phyloP scores from a whole-genome alignment of 2,113 vertebrate species.

The Crotalus viridis region DNA sequence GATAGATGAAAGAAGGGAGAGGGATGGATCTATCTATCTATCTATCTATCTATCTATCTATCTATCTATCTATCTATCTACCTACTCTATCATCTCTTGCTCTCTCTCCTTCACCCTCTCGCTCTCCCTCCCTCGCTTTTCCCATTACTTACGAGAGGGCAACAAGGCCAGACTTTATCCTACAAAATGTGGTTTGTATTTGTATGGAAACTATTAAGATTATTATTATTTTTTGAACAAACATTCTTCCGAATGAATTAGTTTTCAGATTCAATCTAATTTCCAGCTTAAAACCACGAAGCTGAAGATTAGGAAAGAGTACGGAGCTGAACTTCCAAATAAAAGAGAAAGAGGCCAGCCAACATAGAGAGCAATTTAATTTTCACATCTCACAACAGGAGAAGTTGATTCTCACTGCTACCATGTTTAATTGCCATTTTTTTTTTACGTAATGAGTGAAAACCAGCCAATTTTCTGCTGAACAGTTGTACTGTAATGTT shows the following conservation, averaged over 20 bases:
- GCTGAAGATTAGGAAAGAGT: constrained; percentile 11
- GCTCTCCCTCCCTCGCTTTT: rapidly evolving
- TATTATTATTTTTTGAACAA: constrained; percentile 1
- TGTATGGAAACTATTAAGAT: background rate
- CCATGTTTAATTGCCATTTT: constrained; percentile 56
- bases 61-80: too few relatives aligned
- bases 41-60: too few relatives aligned
- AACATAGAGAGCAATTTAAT: constrained; percentile 41
- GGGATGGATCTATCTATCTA: too few relatives aligned
- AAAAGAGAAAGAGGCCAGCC: constrained; percentile 12
- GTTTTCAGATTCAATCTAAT: constrained; percentile 9
- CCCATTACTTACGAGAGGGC: background rate
- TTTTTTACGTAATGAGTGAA: constrained; percentile 37
- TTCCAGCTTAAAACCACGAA: background rate
- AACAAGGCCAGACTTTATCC: background rate
- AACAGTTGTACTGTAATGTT: constrained; percentile 47
- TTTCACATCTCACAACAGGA: constrained; percentile 39
- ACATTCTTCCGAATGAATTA: background rate
- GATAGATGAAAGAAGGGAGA: too few relatives aligned
- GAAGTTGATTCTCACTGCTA: constrained; percentile 51
- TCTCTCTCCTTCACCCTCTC: too few relatives aligned
- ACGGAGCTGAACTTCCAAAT: constrained; percentile 17
- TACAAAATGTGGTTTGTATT: background rate
- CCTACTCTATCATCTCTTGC: too few relatives aligned
- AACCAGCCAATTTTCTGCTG: constrained; percentile 55